Evolutionary conservation across 2,113 vertebrate genomes (phyloP), one percentile per base, ranked within the genome.

Genomic region (Cyanoderma ruficeps): DNA sequence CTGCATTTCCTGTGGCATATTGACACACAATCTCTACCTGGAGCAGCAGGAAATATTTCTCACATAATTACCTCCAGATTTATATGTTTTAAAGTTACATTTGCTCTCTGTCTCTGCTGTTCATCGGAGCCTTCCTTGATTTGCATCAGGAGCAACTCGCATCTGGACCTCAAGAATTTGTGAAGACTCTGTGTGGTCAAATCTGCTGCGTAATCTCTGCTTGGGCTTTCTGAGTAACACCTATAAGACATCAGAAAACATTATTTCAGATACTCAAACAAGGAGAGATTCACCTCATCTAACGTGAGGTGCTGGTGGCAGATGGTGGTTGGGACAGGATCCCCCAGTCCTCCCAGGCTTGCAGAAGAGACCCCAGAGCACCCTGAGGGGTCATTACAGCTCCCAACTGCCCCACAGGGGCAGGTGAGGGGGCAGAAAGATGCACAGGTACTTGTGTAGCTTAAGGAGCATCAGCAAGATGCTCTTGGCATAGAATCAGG

Each of bases 1-100:
- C 25, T 57, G 27, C 28, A 22, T 33, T 37, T 70, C 39, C 46
- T n/a, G 10, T 25, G 33, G 21, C 35, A 30, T 42, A 64, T 70
- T 57, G 17, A 60, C 8, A 37, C 1, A 1, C 8, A 4, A 59
- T 55, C 12, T 37, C 47, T 59, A 11, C 22, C 25, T 77, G 23
- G 14, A 77, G 42, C 50, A 35, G 19, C 8, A 46, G 19, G 42
- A 37, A 27, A 8, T 74, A 59, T 25, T 89, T 89, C 74, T 83
- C 63, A 72, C 5, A 22, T 50, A 65, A 77, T 17, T 31, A 64
- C 15, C 28, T 76, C 41, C 50, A 52, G 42, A 82, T 13, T 0
- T 17, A 37, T 12, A 52, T 1, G 2, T 49, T 10, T 46, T 35
- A 67, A 84, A 88, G 82, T 44, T 0, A 1, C 0, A 1, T 10